Conservation (phyloP, 2,113 vertebrate genomes). For the Sylvia atricapilla region DNA sequence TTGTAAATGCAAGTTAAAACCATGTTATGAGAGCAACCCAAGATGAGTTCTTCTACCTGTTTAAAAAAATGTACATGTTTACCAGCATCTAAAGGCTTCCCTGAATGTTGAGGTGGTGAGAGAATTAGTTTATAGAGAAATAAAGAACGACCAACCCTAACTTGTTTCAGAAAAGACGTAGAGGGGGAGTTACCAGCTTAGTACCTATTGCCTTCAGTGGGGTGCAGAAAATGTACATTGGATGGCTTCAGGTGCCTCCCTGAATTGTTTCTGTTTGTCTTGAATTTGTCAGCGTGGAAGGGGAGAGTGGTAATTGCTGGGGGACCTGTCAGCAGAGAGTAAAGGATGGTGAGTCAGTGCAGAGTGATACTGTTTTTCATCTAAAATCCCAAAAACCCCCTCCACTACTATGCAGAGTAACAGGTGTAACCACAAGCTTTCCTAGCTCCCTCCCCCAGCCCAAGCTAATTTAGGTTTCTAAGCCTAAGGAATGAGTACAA, state of each 20-base stretch:
- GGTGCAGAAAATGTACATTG: not conserved
- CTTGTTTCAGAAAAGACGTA: fast-evolving
- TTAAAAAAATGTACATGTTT: not conserved
- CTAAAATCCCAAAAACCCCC: not conserved
- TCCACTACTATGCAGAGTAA: not conserved
- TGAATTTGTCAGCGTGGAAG: not conserved
- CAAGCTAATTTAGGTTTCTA: conserved; percentile 55
- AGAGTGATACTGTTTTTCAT: not conserved
- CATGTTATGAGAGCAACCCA: not conserved
- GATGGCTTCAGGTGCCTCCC: not conserved
- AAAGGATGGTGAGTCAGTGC: not conserved
- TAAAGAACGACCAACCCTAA: not conserved
- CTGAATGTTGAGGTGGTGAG: not conserved
- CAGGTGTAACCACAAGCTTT: conserved; percentile 53
- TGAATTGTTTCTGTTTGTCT: not conserved
- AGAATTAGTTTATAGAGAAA: not conserved
- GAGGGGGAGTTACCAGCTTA: not conserved
- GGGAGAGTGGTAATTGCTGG: not conserved
- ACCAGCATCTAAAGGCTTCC: not conserved
- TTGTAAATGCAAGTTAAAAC: not conserved
- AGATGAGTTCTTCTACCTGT: not conserved
- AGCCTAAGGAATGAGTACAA: conserved; percentile 67
- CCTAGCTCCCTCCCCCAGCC: not conserved
- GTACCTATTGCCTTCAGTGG: not conserved
- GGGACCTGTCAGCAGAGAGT: not conserved